phyloP scores from a whole-genome alignment of 2,797 vertebrate genomes.

The Loriculus beryllinus region DNA sequence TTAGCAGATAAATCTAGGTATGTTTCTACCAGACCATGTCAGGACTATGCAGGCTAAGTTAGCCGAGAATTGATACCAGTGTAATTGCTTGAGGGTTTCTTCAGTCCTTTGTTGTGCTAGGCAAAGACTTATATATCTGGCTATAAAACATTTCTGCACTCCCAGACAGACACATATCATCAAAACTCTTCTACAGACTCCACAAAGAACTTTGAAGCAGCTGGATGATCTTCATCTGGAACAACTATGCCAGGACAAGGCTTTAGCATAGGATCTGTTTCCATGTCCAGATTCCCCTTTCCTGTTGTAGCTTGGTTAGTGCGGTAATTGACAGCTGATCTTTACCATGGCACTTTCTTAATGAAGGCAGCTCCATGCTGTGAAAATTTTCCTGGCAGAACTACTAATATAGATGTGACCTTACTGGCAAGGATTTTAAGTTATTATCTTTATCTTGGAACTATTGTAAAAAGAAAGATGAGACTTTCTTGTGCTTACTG shows the following conservation, averaged over 20 bases:
- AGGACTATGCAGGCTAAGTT: neutral
- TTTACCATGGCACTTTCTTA: neutral
- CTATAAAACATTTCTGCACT: neutral
- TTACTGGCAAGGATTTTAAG: neutral
- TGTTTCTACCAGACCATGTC: neutral
- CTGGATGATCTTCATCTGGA: neutral
- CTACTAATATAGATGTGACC: neutral
- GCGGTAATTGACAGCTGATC: neutral
- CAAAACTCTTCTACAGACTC: neutral
- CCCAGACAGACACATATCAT: neutral
- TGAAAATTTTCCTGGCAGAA: neutral
- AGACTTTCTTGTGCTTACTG: neutral
- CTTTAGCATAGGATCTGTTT: neutral
- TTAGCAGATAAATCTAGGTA: neutral
- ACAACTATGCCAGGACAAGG: neutral
- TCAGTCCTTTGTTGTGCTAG: rapidly evolving
- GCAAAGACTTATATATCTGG: neutral
- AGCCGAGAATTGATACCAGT: neutral
- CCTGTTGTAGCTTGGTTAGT: neutral
- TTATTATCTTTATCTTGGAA: neutral
- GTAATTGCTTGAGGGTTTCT: neutral
- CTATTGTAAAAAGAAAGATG: neutral
- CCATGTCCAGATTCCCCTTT: neutral
- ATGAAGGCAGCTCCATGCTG: rapidly evolving
- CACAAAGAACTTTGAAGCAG: neutral